A percentile compares a stretch with the other conserved stretches of the same genome.
These are phyloP conservation scores for Petrophora chlorosata DNA, from an alignment of 2,888 invertebrate species.

Conservation along the genomic window DNA sequence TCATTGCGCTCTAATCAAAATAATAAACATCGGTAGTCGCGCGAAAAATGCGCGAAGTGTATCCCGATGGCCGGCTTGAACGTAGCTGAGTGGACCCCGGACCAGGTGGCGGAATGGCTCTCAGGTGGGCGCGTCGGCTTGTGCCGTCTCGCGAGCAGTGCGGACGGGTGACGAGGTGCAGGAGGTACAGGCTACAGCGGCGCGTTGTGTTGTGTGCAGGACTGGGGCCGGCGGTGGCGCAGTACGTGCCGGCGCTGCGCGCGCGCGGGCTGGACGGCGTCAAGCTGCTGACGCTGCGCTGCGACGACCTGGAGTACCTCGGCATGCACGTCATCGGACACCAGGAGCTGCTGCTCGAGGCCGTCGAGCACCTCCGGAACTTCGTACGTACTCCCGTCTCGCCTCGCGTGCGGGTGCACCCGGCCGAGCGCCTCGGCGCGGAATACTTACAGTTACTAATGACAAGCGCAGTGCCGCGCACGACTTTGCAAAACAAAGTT, in stretches of 20 bases:
- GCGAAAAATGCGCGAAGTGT: slow-evolving; percentile 52
- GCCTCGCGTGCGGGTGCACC: no score
- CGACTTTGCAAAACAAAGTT: no score
- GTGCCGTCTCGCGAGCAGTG: slow-evolving; percentile 6
- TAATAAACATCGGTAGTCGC: slow-evolving; percentile 31
- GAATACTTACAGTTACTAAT: no score
- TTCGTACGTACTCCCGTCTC: slow-evolving; percentile 88
- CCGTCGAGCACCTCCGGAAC: slow-evolving; percentile 94
- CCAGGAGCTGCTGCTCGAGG: slow-evolving; percentile 96
- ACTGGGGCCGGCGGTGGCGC: slow-evolving; percentile 89
- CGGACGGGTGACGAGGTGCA: no score
- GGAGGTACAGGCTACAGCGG: no score
- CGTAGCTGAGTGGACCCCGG: slow-evolving; percentile 95
- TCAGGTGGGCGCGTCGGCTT: no score
- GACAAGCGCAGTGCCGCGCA: no score
- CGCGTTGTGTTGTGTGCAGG: slow-evolving; percentile 76
- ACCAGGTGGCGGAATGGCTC: slow-evolving; percentile 95
- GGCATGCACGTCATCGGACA: slow-evolving; percentile 95
- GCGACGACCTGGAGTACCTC: slow-evolving; percentile 94
- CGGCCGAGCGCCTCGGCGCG: no score
- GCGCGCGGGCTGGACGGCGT: slow-evolving; percentile 92
- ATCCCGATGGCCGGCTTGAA: slow-evolving; percentile 66
- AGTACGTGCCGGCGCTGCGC: slow-evolving; percentile 91
- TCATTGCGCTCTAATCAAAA: slow-evolving; percentile 20
- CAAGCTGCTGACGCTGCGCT: slow-evolving; percentile 91